A percentile compares a stretch with the other conserved stretches of the same genome.
Conservation (phyloP, 1,140 invertebrate genomes). For the Whitmania pigra region DNA sequence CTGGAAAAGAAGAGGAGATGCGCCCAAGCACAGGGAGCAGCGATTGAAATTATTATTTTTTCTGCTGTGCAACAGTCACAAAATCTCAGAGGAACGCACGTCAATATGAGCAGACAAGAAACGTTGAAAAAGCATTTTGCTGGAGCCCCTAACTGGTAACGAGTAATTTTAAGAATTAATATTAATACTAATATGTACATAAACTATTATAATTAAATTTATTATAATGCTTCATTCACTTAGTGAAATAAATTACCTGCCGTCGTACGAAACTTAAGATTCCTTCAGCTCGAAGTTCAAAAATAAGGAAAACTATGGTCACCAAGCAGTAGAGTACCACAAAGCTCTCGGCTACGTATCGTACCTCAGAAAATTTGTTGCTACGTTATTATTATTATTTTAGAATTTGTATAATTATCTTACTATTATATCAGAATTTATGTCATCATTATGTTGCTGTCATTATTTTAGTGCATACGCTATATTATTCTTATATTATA, state of each 20-base stretch:
- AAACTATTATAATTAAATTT: neutral
- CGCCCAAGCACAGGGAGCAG: constrained; percentile 89
- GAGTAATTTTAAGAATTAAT: neutral
- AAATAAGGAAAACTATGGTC: constrained; percentile 76
- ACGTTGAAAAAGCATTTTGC: constrained; percentile 84
- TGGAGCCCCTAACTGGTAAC: constrained; percentile 68
- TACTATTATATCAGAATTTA: neutral
- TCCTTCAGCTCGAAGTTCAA: constrained; percentile 86
- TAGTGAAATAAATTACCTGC: constrained; percentile 51
- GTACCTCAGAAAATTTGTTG: constrained; percentile 37
- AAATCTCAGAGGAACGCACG: constrained; percentile 77
- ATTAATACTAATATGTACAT: no score
- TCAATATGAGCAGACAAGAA: constrained; percentile 79
- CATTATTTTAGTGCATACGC: no score
- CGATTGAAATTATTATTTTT: constrained; percentile 78
- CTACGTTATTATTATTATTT: neutral
- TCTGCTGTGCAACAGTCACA: constrained; percentile 52
- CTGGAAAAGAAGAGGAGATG: constrained; percentile 96
- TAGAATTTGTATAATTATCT: neutral
- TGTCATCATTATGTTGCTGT: no score
- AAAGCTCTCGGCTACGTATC: constrained; percentile 66
- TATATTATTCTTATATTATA: neutral
- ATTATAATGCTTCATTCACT: neutral
- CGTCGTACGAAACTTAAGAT: constrained; percentile 76
- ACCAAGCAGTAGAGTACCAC: constrained; percentile 70